phyloP scores from a whole-genome alignment of 2,797 vertebrate species.

The Intellagama lesueurii region DNA sequence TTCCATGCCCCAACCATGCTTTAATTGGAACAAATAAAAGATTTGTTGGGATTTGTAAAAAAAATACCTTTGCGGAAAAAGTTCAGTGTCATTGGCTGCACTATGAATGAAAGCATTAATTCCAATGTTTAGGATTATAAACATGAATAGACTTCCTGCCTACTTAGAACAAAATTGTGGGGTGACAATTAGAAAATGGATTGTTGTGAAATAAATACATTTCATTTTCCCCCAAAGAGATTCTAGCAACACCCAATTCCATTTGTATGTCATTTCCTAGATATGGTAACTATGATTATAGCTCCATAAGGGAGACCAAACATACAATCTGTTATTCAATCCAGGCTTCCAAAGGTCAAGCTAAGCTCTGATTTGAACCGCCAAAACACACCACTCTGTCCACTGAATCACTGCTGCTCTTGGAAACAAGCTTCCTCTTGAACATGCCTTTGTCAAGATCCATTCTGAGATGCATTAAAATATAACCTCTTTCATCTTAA shows the following conservation, averaged over 20 bases:
- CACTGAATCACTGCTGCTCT: neutral
- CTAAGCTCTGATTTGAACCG: neutral
- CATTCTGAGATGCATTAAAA: neutral
- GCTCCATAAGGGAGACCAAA: neutral
- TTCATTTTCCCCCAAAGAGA: neutral
- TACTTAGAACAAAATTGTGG: neutral
- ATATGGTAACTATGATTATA: neutral
- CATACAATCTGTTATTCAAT: neutral
- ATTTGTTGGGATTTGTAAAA: slow-evolving; percentile 1
- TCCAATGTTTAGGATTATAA: neutral
- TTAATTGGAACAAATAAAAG: neutral
- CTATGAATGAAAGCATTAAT: neutral
- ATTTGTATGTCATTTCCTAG: neutral
- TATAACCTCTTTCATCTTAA: neutral
- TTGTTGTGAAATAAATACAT: slow-evolving; percentile 9
- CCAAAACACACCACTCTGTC: neutral
- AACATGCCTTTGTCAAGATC: neutral
- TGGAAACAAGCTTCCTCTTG: neutral
- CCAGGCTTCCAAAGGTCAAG: neutral
- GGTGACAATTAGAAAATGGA: neutral
- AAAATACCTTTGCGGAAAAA: neutral
- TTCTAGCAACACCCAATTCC: neutral
- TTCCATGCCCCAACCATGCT: neutral
- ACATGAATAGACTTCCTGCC: neutral
- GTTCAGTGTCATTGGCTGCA: slow-evolving; percentile 6